Base-by-base conservation (phyloP, 2,888 invertebrate genomes). In the Morpho achilles region DNA sequence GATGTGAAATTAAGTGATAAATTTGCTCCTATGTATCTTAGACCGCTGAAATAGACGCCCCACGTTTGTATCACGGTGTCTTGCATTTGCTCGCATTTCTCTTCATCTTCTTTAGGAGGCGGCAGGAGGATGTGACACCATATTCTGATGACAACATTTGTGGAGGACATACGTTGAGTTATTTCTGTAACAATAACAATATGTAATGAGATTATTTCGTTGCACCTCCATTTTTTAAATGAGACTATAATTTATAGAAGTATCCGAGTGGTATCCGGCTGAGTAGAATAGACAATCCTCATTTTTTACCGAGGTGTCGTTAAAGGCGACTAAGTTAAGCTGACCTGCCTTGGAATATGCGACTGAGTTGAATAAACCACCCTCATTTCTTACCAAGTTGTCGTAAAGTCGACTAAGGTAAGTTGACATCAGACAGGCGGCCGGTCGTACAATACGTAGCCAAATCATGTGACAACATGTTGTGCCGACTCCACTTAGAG, bases 21-120 rank as follows among this genome's bases (percentile, higher is more conserved):
- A 76, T 94, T 94, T 52, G 93, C 93, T 52, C 95, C 94, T 48
- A 96, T 91, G 71, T 95, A 96, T 55, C 95, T 91, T 9, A 98
- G 90, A 0, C 97, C 97, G 59, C 95, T 95, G 71, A 98, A 94
- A 72, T 96, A 95, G 5, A 98, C 93, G 2, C 95, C 95, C 96
- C 97, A 97, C 2, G 96, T 94, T 70, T 96, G 93, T 9, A 96
- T 84, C 49, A 94, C 88, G 8, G 88, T 84, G 73, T 95, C 94
- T 51, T 88, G 86, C 0, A 74, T 67, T 44, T 67, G 67, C 2
- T 73, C 71, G 4, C 56, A 65, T 0, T 73, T 71, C 1, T 79
- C 70, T 6, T 72, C 71, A 1, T 60, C 62, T 9, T 71, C 76
- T 40, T 69, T 70, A 39, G 64, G 70, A 7, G 60, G 66, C 2